A percentile compares a stretch with the other conserved stretches of the same genome.
phyloP scores from a whole-genome alignment of 2,113 vertebrate species.

The Myanophis thanlyinensis region DNA sequence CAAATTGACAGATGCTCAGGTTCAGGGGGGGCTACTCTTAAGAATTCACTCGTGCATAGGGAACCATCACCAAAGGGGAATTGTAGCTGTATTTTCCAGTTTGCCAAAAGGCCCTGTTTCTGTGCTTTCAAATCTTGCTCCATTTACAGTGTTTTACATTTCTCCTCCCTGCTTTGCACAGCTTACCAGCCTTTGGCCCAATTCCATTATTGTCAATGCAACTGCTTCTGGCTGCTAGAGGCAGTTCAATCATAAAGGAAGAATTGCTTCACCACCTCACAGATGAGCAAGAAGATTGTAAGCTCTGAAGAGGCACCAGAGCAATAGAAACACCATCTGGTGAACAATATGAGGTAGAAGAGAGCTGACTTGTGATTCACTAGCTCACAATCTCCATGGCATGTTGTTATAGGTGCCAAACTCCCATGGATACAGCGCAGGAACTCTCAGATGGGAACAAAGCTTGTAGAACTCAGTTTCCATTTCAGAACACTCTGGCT shows the following conservation, averaged over 20 bases:
- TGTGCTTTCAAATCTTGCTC: background rate
- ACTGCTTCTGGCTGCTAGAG: background rate
- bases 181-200: background rate
- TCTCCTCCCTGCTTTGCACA: background rate
- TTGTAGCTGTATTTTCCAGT: background rate
- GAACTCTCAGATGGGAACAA: background rate
- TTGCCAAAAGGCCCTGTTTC: background rate
- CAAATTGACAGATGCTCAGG: background rate
- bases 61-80: background rate
- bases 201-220: background rate
- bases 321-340: background rate
- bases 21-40: background rate
- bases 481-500: background rate
- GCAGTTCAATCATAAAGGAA: background rate
- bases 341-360: background rate
- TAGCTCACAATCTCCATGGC: background rate
- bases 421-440: background rate
- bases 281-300: background rate
- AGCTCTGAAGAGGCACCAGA: background rate
- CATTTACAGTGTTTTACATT: background rate
- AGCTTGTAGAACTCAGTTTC: background rate
- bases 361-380: background rate
- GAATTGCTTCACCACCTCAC: background rate
- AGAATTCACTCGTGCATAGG: background rate
- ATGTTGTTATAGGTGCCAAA: background rate